Evolutionary conservation across 1,140 invertebrate genomes (phyloP).

Genomic region (Drosophila lini): DNA sequence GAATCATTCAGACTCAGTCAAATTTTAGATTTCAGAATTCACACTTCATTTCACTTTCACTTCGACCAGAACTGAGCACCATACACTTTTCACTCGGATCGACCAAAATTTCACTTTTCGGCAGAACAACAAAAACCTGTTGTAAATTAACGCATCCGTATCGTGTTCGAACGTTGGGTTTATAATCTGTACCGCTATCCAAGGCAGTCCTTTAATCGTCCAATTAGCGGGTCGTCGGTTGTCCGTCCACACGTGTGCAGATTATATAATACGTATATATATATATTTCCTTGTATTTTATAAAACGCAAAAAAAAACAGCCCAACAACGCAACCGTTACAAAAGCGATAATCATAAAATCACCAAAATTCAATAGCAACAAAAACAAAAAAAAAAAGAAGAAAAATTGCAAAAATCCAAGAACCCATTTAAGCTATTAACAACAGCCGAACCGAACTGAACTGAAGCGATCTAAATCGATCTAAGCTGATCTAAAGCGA

Average conservation of each 20-base stretch:
- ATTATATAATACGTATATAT: background rate
- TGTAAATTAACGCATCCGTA: slow-evolving; percentile 59
- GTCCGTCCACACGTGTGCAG: background rate
- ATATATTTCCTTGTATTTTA: background rate
- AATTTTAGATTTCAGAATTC: background rate
- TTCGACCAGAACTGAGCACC: slow-evolving; percentile 46
- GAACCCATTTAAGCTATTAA: slow-evolving; percentile 6
- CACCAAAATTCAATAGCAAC: slow-evolving; percentile 6
- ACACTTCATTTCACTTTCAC: slow-evolving; percentile 45
- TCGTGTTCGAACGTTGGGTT: slow-evolving; percentile 47
- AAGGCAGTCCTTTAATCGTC: background rate
- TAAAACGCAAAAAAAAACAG: background rate
- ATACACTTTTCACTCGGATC: slow-evolving; percentile 57
- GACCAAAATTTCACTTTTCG: slow-evolving; percentile 69
- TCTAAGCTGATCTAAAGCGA: background rate
- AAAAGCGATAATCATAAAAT: slow-evolving; percentile 1
- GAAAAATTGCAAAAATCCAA: background rate
- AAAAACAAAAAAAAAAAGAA: background rate
- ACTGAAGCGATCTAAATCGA: background rate
- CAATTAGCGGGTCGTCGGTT: background rate
- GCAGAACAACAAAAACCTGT: slow-evolving; percentile 57
- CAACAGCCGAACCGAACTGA: background rate
- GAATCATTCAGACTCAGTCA: background rate
- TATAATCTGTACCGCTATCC: background rate
- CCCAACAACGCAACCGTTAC: slow-evolving; percentile 12